A percentile compares a stretch with the other conserved stretches of the same genome.
phyloP scores from a whole-genome alignment of 2,888 invertebrate species.

The Drosophila anomalata region DNA sequence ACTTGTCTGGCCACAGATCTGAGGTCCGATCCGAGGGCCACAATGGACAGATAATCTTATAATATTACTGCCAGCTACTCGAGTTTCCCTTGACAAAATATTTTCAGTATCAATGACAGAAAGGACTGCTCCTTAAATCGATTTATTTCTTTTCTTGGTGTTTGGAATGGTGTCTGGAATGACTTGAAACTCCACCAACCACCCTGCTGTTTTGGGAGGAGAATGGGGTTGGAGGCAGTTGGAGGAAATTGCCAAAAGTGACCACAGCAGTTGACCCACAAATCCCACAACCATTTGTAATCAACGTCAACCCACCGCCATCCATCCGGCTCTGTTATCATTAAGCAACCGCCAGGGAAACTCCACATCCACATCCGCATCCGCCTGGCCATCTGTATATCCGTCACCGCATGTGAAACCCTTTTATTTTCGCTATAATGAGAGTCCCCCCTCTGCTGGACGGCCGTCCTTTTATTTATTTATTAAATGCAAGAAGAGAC shows the following conservation, averaged over 20 bases:
- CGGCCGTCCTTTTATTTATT: slow-evolving; percentile 71
- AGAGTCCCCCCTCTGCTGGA: slow-evolving; percentile 62
- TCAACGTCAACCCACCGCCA: slow-evolving; percentile 43
- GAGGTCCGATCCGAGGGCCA: slow-evolving; percentile 29
- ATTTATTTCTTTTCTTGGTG: no score
- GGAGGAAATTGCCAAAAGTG: slow-evolving; percentile 77
- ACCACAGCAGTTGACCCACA: slow-evolving; percentile 61
- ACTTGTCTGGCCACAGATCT: slow-evolving; percentile 73
- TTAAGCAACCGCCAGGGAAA: slow-evolving; percentile 61
- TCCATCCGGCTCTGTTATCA: slow-evolving; percentile 66
- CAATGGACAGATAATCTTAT: slow-evolving; percentile 59
- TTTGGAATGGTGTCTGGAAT: not conserved
- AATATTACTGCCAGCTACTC: slow-evolving; percentile 57
- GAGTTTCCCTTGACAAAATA: slow-evolving; percentile 62
- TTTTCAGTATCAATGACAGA: slow-evolving; percentile 34
- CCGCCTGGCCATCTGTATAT: not conserved
- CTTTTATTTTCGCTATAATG: slow-evolving; percentile 59
- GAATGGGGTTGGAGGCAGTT: slow-evolving; percentile 61
- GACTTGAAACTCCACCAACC: slow-evolving; percentile 8
- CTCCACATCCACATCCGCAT: slow-evolving; percentile 9
- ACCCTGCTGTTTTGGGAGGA: slow-evolving; percentile 4
- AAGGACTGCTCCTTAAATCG: not conserved
- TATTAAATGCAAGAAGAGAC: slow-evolving; percentile 63
- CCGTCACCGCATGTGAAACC: slow-evolving; percentile 49
- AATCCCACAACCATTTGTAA: slow-evolving; percentile 37